phyloP scores from a whole-genome alignment of 2,113 vertebrate species.

The Cygnus buccinator region DNA sequence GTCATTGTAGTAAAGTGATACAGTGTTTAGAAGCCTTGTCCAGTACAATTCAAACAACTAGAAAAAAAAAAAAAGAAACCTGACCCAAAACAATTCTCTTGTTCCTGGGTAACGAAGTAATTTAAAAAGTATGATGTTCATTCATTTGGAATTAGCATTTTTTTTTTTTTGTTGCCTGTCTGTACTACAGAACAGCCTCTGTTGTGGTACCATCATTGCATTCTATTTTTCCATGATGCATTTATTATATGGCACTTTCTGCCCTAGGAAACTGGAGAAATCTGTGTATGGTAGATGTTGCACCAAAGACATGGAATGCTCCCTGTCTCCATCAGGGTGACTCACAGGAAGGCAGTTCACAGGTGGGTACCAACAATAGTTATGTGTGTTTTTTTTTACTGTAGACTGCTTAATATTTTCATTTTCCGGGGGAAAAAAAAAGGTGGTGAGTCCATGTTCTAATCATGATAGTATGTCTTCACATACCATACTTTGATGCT shows the following conservation, averaged over 20 bases:
- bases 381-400: neutral
- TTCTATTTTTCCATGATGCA: neutral
- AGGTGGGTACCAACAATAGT: neutral
- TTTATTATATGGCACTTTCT: neutral
- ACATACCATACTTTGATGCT: neutral
- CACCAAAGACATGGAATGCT: neutral
- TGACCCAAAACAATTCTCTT: neutral
- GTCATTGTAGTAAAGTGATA: neutral
- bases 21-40: neutral
- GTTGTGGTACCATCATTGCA: neutral
- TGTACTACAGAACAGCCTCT: neutral
- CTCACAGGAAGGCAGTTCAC: neutral
- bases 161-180: neutral
- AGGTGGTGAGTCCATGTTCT: neutral
- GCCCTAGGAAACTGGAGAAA: neutral
- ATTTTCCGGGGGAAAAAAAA: neutral
- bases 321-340: neutral
- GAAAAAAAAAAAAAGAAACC: no score
- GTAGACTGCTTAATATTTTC: neutral
- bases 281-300: fast-evolving
- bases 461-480: no score
- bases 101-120: neutral
- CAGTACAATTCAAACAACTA: neutral
- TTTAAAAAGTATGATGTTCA: neutral
- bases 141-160: neutral